Evolutionary conservation across 2,888 invertebrate genomes (phyloP).

Genomic region (Tortrix viridana): DNA sequence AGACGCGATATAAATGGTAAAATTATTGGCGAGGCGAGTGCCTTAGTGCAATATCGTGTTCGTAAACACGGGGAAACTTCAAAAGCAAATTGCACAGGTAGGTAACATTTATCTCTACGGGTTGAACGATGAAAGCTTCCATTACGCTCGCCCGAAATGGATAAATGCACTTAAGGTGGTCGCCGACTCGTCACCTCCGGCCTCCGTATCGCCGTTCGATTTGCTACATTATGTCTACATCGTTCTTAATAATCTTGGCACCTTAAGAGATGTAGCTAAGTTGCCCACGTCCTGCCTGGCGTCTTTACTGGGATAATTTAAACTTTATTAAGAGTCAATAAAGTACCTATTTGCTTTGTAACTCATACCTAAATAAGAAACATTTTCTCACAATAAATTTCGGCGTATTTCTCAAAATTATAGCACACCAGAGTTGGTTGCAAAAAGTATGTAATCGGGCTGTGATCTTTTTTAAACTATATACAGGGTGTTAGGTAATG

Average conservation of each 20-base stretch:
- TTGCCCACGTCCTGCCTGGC: background rate
- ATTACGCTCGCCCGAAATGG: slow-evolving; percentile 69
- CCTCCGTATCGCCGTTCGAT: slow-evolving; percentile 49
- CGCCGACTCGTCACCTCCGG: slow-evolving; percentile 43
- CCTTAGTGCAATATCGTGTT: slow-evolving; percentile 71
- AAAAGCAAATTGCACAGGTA: slow-evolving; percentile 73
- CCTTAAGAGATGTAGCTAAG: slow-evolving; percentile 29
- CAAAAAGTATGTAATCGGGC: too few relatives aligned
- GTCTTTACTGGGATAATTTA: too few relatives aligned
- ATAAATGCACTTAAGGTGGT: slow-evolving; percentile 75
- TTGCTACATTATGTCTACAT: slow-evolving; percentile 56
- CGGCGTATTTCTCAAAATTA: too few relatives aligned
- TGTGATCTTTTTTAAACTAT: too few relatives aligned
- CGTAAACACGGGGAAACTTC: slow-evolving; percentile 61
- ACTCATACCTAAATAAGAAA: too few relatives aligned
- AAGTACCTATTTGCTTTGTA: too few relatives aligned
- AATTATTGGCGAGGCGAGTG: slow-evolving; percentile 58
- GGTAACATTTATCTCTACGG: slow-evolving; percentile 69
- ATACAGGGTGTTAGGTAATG: too few relatives aligned
- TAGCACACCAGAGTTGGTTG: too few relatives aligned
- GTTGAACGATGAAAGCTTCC: slow-evolving; percentile 72
- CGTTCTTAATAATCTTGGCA: slow-evolving; percentile 43
- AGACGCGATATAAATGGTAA: slow-evolving; percentile 62
- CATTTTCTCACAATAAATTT: too few relatives aligned
- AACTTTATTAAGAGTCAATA: too few relatives aligned